Evolutionary conservation across 2,113 vertebrate genomes (phyloP).

Genomic region (Otus sunia): DNA sequence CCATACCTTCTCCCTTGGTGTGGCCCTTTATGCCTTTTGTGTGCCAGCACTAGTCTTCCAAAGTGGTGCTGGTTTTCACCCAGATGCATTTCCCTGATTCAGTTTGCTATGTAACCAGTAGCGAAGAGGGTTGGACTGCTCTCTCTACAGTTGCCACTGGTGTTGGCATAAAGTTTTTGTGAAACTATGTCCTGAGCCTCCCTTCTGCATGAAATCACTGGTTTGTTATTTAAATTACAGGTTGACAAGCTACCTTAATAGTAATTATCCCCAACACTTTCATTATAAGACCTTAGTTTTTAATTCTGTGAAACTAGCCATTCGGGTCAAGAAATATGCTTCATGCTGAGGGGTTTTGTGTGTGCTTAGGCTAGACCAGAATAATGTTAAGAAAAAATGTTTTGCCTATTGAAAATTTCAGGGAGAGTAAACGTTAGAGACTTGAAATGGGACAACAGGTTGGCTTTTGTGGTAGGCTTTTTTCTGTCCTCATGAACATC

Average conservation of each 20-base stretch:
- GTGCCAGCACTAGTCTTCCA: neutral
- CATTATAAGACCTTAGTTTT: neutral
- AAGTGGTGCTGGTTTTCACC: neutral
- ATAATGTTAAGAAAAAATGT: neutral
- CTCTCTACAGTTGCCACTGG: neutral
- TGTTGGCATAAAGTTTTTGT: neutral
- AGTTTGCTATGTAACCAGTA: neutral
- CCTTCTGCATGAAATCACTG: neutral
- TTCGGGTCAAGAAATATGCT: neutral
- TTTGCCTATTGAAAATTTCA: neutral
- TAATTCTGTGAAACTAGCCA: neutral
- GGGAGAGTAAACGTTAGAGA: neutral
- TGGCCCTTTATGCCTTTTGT: neutral
- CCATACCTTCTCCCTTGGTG: fast-evolving
- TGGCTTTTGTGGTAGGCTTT: neutral
- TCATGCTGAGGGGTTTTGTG: neutral
- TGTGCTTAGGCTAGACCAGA: neutral
- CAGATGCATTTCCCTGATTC: neutral
- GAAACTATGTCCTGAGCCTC: neutral
- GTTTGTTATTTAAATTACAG: neutral
- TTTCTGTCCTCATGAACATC: neutral
- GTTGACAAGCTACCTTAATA: neutral
- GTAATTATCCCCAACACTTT: neutral
- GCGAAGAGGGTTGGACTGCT: neutral
- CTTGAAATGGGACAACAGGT: neutral